Evolutionary conservation across 2,888 invertebrate genomes (phyloP), one percentile per base, ranked within the genome.

Genomic region (Eulithis testata): DNA sequence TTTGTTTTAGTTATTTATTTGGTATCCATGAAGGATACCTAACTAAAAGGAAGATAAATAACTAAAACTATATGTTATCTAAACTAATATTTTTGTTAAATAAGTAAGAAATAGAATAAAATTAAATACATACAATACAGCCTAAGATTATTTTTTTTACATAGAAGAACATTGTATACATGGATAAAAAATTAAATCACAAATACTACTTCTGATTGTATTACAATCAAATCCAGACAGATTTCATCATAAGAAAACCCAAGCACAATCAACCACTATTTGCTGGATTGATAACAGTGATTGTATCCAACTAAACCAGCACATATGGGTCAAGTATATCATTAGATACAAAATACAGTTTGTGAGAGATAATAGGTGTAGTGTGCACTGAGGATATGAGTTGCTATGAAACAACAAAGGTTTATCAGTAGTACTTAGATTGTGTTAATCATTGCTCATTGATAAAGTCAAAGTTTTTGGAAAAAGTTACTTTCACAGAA

Each of bases 301-400:
- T n/a, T 55, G 12, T 55, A 55, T 51, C 11, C 43, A 9, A 43
- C 31, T 50, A 49, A 8, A 4, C 27, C 8, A 36, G 43, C 27
- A n/a, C 44, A 53, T 50, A 14, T 66, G 14, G 65, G 61, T 62
- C 53, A 27, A 5, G 37, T 54, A 54, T 62, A 62, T 62, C 58
- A 37, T 52, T 14, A 56, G 63, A 57, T 57, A 47, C 21, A 2
- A 40, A 40, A 40, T 8, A 55, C 43, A 54, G 54, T 44, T 36
- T 50, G 11, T 11, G 31, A 11, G 14, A 37, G 53, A 53, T 53
- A 21, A 49, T 11, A 49, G 8, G 9, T 21, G 2, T 21, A 47
- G 21, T 7, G 6, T 49, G 21, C 11, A 49, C 9, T 40, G 9
- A n/a, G 44, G 11, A 49, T 21, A 14, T 3, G 21, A 9, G 43